phyloP scores from a whole-genome alignment of 1,140 invertebrate species.

The Danaus melanippus region DNA sequence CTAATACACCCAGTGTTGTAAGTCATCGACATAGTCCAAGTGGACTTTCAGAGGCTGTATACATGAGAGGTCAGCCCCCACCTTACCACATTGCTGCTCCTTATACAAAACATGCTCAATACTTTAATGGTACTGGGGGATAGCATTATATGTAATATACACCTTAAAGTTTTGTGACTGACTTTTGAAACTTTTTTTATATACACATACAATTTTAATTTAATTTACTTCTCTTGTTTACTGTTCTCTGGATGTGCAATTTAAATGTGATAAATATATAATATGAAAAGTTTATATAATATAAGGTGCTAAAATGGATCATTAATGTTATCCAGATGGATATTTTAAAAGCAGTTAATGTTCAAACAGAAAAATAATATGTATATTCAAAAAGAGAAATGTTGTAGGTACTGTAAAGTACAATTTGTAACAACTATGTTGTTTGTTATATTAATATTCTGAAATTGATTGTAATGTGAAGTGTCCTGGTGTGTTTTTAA shows the following conservation, averaged over 20 bases:
- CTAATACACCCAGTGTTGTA: constrained; percentile 48
- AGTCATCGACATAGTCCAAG: constrained; percentile 52
- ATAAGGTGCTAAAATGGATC: constrained; percentile 62
- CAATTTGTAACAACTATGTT: constrained; percentile 66
- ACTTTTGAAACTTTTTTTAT: constrained; percentile 19
- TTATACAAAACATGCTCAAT: constrained; percentile 72
- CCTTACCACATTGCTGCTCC: constrained; percentile 71
- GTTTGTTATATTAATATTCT: constrained; percentile 32
- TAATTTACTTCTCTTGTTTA: constrained; percentile 28
- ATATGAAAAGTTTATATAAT: constrained; percentile 42
- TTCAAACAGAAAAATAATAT: constrained; percentile 21
- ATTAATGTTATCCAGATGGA: constrained; percentile 32
- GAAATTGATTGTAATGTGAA: constrained; percentile 20
- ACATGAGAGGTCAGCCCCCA: constrained; percentile 57
- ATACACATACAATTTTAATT: constrained; percentile 17
- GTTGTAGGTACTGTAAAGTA: constrained; percentile 59
- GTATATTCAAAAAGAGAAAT: constrained; percentile 30
- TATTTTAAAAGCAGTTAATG: constrained; percentile 25
- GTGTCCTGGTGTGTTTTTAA: constrained; percentile 18
- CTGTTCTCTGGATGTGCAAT: constrained; percentile 60
- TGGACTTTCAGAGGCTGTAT: constrained; percentile 44
- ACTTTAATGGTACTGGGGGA: constrained; percentile 68
- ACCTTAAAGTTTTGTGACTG: constrained; percentile 14
- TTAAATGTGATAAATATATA: constrained; percentile 62
- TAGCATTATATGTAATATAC: constrained; percentile 35